A percentile compares a stretch with the other conserved stretches of the same genome.
Evolutionary conservation across 2,888 invertebrate species (phyloP).

Genomic region (Latrodectus elegans): DNA sequence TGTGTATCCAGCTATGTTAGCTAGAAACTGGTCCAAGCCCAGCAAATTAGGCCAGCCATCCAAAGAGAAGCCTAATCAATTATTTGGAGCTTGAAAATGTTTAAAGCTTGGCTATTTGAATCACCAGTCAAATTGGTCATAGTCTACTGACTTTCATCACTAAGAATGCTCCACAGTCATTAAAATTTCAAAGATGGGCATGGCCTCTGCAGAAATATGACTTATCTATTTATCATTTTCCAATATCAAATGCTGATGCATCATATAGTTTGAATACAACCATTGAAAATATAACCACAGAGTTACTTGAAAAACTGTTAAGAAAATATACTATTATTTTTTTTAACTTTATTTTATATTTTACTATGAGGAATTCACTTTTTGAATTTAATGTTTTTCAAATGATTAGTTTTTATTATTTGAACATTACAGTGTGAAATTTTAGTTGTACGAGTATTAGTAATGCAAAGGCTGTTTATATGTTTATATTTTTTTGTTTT

Average conservation of each 20-base stretch:
- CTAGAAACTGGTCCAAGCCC: slow-evolving; percentile 5
- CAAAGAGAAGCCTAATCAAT: not conserved
- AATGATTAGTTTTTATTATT: too few species aligned
- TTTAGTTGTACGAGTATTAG: too few species aligned
- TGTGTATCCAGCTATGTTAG: slow-evolving; percentile 4
- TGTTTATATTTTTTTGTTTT: too few species aligned
- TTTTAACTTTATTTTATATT: too few species aligned
- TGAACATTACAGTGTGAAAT: too few species aligned
- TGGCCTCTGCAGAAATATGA: not conserved
- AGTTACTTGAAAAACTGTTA: too few species aligned
- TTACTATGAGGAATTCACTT: too few species aligned
- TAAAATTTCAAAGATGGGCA: slow-evolving; percentile 20
- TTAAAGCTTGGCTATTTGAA: slow-evolving; percentile 8
- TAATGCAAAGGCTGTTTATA: too few species aligned
- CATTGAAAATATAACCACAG: too few species aligned
- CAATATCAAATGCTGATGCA: not conserved
- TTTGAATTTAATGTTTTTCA: too few species aligned
- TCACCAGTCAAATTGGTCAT: not conserved
- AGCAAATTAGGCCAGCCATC: slow-evolving; percentile 9
- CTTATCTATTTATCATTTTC: not conserved
- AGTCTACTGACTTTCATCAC: slow-evolving; percentile 5
- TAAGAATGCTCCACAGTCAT: slow-evolving; percentile 5
- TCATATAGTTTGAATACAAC: too few species aligned
- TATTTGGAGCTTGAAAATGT: slow-evolving; percentile 11
- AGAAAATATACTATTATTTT: too few species aligned